These are phyloP conservation scores for Mastomys coucha DNA, from an alignment of 2,113 vertebrate genomes.

Conservation along the genomic window DNA sequence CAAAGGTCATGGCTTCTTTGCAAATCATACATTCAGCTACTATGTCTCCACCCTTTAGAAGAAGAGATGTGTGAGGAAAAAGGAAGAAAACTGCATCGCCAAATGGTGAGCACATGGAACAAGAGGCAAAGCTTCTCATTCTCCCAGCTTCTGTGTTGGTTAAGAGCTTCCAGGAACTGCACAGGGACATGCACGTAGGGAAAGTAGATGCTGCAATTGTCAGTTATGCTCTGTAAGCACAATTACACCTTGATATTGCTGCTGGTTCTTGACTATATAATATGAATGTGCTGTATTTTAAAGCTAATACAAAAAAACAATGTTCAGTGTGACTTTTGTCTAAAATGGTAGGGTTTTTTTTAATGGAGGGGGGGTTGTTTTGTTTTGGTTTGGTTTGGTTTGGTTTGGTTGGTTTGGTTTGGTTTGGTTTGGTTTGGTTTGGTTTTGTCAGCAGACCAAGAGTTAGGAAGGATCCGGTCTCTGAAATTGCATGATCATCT, in stretches of 20 bases:
- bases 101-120: background rate
- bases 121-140: background rate
- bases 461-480: slow-evolving; percentile 22
- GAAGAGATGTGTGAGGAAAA: background rate
- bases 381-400: background rate
- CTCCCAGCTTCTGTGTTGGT: background rate
- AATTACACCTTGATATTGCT: background rate
- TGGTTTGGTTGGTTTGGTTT: background rate
- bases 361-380: too few relatives aligned
- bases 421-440: background rate
- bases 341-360: slow-evolving; percentile 12
- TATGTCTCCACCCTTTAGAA: background rate
- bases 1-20: background rate
- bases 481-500: slow-evolving; percentile 31
- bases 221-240: slow-evolving; percentile 1
- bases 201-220: slow-evolving; percentile 14
- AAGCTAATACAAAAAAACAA: background rate
- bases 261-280: background rate
- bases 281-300: slow-evolving; percentile 9
- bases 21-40: background rate
- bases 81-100: background rate
- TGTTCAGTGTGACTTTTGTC: slow-evolving; percentile 18
- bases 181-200: too few relatives aligned
- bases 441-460: slow-evolving; percentile 31
- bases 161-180: slow-evolving; percentile 36